Evolutionary conservation across 2,113 vertebrate genomes (phyloP).

Genomic region (Catharus minimus): DNA sequence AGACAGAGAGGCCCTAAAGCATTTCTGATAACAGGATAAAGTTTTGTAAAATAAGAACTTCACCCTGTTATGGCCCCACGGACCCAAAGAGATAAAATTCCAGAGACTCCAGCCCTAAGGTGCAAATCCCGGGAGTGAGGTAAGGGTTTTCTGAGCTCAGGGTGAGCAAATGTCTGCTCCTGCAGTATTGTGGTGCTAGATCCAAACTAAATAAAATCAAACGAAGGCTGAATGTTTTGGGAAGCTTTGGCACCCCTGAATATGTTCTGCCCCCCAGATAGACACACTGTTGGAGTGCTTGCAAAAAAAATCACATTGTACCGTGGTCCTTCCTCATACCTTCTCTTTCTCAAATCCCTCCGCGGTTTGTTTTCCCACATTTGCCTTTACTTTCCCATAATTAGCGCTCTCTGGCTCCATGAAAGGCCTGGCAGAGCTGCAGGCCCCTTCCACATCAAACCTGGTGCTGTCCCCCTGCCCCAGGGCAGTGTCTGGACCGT

Average conservation of each 20-base stretch:
- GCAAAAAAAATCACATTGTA: not conserved
- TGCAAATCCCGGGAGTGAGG: not conserved
- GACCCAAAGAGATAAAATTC: not conserved
- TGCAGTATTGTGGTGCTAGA: too few species aligned
- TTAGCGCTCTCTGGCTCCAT: fast-evolving
- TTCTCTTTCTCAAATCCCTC: not conserved
- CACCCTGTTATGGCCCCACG: fast-evolving
- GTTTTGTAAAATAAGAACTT: not conserved
- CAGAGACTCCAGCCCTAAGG: not conserved
- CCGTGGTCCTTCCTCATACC: fast-evolving
- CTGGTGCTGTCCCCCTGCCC: not conserved
- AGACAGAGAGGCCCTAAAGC: not conserved
- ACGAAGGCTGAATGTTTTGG: not conserved
- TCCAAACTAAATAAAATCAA: not conserved
- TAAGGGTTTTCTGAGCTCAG: not conserved
- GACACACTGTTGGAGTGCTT: too few species aligned
- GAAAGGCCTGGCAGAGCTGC: not conserved
- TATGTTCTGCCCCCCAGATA: not conserved
- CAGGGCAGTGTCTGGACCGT: fast-evolving
- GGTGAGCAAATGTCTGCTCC: fast-evolving
- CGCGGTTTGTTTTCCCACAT: not conserved
- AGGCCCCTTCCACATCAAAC: not conserved
- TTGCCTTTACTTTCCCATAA: not conserved
- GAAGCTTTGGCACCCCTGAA: not conserved
- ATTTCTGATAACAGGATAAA: not conserved